A percentile compares a stretch with the other conserved stretches of the same genome.
These are phyloP conservation scores for Brachyistius frenatus DNA, from an alignment of 2,113 vertebrate genomes.

Conservation along the genomic window DNA sequence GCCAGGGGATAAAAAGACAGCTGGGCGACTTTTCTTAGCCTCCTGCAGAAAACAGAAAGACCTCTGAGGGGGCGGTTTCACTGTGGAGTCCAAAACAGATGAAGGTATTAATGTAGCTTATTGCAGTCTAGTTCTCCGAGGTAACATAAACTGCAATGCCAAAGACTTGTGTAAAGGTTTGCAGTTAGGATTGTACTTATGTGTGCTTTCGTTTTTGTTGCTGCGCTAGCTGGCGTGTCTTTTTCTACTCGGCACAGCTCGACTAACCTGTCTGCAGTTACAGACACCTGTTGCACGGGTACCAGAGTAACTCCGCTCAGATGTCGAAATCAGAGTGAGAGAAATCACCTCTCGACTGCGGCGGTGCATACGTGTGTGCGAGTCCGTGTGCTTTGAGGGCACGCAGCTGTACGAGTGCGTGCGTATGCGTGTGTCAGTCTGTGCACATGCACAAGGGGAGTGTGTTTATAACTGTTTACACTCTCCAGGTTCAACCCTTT, in stretches of 20 bases:
- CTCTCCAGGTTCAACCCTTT: conserved; percentile 35
- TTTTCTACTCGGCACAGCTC: background rate
- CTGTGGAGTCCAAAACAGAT: background rate
- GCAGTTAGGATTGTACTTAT: conserved; percentile 13
- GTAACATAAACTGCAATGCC: background rate
- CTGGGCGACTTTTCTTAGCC: background rate
- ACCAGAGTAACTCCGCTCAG: background rate
- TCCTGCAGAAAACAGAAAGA: background rate
- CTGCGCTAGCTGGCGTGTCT: background rate
- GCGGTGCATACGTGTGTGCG: background rate
- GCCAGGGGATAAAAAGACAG: background rate
- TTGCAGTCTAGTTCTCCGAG: conserved; percentile 4
- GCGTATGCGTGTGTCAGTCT: background rate
- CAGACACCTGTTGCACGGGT: conserved; percentile 19
- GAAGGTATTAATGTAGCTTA: conserved; percentile 9
- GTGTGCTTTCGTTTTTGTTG: conserved; percentile 2
- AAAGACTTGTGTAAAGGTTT: conserved; percentile 14
- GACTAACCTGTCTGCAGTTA: conserved; percentile 13
- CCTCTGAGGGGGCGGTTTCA: background rate
- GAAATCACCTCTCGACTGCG: conserved; percentile 9
- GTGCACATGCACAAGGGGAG: conserved; percentile 19
- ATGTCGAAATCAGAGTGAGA: background rate
- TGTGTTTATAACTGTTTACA: conserved; percentile 71
- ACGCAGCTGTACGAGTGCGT: conserved; percentile 36
- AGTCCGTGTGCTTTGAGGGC: conserved; percentile 30